Base-by-base conservation (phyloP, 2,797 vertebrate genomes). In the Gadopsis marmoratus region DNA sequence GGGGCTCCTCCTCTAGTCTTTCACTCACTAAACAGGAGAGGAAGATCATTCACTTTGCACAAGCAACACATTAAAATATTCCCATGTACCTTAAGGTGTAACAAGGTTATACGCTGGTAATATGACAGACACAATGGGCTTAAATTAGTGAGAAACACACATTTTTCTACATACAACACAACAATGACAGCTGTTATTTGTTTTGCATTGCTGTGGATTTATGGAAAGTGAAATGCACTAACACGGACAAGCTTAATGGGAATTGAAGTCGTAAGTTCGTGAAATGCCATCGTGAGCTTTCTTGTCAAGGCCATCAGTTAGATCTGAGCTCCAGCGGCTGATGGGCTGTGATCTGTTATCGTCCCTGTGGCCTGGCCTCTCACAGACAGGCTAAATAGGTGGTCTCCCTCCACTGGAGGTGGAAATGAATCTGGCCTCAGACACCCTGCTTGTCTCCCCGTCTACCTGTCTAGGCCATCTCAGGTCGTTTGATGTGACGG, bases 381-480 rank as follows among this genome's bases (percentile, higher is more conserved):
- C 83, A 65, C 90, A 91, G 91, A 90, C 88, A 74, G 92, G 89
- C 93, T 92, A 92, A 95, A 94, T 92, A 93, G 93, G 94, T 92
- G 93, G 95, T 96, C 92, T 95, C 94, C 92, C 95, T 96, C 95
- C 95, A 96, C 91, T 95, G 95, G 94, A 95, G 94, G 94, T 93
- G 92, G 94, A 96, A 96, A 96, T 96, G 93, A 95, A 94, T 92
- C 88, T 87, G 86, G 93, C 91, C 93, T 92, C 84, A 90, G 88
- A 92, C 89, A 82, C 77, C 72, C 78, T 58, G 77, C 88, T 72
- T 78, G 87, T 89, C 90, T 91, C 77, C 85, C 74, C 45, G 71
- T 84, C 89, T 83, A 71, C 89, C 85, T 87, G 84, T 92, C 90
- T 79, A 76, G 84, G 85, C 85, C 88, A 87, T 88, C 85, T 85